Conservation (phyloP, 2,888 invertebrate genomes). For the Drosophila histrio region DNA sequence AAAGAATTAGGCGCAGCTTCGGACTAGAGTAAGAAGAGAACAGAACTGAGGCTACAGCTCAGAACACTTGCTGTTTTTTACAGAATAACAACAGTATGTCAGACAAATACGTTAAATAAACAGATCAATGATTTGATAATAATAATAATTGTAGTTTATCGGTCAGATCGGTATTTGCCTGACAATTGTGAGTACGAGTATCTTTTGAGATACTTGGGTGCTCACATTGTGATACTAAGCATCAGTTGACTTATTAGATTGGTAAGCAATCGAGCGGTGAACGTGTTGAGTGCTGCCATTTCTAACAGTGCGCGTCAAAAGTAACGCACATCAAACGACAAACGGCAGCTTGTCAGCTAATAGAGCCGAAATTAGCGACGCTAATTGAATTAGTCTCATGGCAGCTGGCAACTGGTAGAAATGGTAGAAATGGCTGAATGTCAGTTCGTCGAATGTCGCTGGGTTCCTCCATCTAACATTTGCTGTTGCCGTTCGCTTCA, state of each 20-base stretch:
- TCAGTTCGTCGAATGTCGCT: conserved; percentile 8
- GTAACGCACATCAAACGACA: conserved; percentile 27
- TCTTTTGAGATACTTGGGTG: background rate
- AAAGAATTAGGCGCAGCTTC: too few species aligned
- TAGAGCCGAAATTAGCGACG: conserved; percentile 66
- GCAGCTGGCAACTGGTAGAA: conserved; percentile 34
- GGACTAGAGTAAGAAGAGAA: too few species aligned
- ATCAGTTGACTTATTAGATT: conserved; percentile 34
- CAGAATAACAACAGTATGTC: too few species aligned
- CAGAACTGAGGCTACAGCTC: too few species aligned
- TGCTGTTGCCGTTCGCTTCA: background rate
- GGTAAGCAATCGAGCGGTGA: background rate
- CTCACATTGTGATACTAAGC: conserved; percentile 15
- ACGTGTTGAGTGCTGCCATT: conserved; percentile 46
- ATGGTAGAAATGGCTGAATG: background rate
- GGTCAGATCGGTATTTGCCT: too few species aligned
- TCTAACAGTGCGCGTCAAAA: conserved; percentile 33
- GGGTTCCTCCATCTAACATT: conserved; percentile 2
- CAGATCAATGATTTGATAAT: too few species aligned
- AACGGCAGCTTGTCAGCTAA: conserved; percentile 59
- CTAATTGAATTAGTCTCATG: conserved; percentile 67
- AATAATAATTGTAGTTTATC: too few species aligned
- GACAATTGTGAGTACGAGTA: background rate
- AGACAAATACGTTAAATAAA: too few species aligned
- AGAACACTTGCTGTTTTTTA: too few species aligned